Base-by-base conservation (phyloP, 1,140 invertebrate species). In the Hermetia illucens region DNA sequence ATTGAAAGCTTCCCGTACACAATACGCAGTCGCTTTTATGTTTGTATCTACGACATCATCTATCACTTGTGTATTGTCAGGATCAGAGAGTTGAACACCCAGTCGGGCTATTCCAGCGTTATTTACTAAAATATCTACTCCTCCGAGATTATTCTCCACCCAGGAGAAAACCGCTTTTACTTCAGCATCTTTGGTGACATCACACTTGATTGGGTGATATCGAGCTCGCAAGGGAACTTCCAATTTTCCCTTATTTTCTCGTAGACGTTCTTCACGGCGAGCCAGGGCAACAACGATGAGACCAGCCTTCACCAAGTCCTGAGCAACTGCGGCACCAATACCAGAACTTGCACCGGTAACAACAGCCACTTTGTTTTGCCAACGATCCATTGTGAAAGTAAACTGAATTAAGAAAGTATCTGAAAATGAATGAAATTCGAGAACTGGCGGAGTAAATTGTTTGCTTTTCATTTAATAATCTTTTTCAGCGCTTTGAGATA, bases 61-160 rank as follows among this genome's bases (percentile, higher is more conserved):
- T n/a, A n/a, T n/a, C n/a, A n/a, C n/a, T n/a, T n/a, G n/a, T n/a
- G n/a, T n/a, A n/a, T n/a, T n/a, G n/a, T n/a, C n/a, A n/a, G n/a
- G n/a, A n/a, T n/a, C n/a, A n/a, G n/a, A n/a, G n/a, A n/a, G n/a
- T n/a, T n/a, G n/a, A n/a, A n/a, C n/a, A n/a, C n/a, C n/a, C n/a
- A n/a, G n/a, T n/a, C n/a, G n/a, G n/a, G n/a, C n/a, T n/a, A n/a
- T n/a, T n/a, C 73, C 79, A 4, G 80, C 79, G 50, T 77, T 80
- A 51, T 83, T 84, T 21, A 84, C 58, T 21, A 80, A 61, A 3
- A 83, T 58, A 47, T 81, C 71, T 1, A 78, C 58, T 3, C 72
- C 70, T 3, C 74, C 75, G 16, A 74, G 58, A 2, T 64, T 66
- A 2, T 65, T 53, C 29, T 71, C 63, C 8, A 72, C 62, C 66